Base-by-base conservation (phyloP, 2,113 vertebrate species). In the Emberiza fucata region DNA sequence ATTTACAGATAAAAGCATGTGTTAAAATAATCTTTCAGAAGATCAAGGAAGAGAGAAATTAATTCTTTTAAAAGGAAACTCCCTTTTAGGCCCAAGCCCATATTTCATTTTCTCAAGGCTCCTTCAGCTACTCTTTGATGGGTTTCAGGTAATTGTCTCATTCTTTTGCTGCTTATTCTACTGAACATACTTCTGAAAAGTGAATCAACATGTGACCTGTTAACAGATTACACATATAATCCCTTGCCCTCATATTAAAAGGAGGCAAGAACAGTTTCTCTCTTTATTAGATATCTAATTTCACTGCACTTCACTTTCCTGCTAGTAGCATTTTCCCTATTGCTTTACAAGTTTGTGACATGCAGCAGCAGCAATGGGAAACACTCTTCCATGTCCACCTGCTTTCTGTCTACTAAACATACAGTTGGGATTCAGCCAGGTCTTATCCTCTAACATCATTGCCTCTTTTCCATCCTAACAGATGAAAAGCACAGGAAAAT, bases 81-180 rank as follows among this genome's bases (percentile, higher is more conserved):
- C 6, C 3, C 11, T 54, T 59, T 83, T 28, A 68, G 24, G 8
- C 11, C 9, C 8, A 73, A 73, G 23, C 1, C 10, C 0, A 0
- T 12, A 17, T 8, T 54, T 19, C 0, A 1, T 17, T 73, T 61
- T 90, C 54, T 48, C 23, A 75, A 86, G 12, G 16, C 6, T 56
- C 1, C 12, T 54, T 83, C 37, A 28, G 8, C 14, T 37, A 17
- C 14, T 16, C 6, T 40, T 77, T 53, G 31, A 23, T 61, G 59
- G 2, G 10, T 70, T 92, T 77, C 44, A 76, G n/a, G 14, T 70
- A 29, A 61, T 31, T 50, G 6, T 42, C 13, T 94, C 37, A 20
- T 14, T 69, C 22, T 71, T 37, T 47, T 64, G 9, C 5, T 71
- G 7, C 20, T 29, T 85, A n/a, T 68, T 50, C 18, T 65, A 44